These are phyloP conservation scores for Melanotaenia nigrans DNA, from an alignment of 2,797 vertebrate species.

Conservation along the genomic window DNA sequence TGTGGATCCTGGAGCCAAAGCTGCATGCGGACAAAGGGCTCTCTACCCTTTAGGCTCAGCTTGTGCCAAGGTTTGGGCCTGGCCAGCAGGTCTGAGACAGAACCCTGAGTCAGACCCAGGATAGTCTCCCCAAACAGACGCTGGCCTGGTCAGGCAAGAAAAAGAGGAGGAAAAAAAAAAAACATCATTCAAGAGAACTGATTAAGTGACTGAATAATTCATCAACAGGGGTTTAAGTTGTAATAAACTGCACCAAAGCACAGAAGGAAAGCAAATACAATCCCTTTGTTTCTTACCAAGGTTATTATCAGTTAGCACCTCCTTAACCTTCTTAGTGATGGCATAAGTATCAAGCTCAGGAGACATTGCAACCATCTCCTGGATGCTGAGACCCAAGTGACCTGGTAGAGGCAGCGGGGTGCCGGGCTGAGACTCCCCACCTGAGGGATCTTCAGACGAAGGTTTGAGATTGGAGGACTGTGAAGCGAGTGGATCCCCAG, in stretches of 20 bases:
- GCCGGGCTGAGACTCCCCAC: slow-evolving; percentile 87
- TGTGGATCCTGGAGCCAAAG: slow-evolving; percentile 97
- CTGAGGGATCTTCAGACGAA: slow-evolving; percentile 82
- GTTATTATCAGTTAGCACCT: slow-evolving; percentile 97
- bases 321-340: slow-evolving; percentile 97
- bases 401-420: slow-evolving; percentile 83
- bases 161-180: slow-evolving; percentile 2
- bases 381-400: slow-evolving; percentile 92
- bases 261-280: background rate
- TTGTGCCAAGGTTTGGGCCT: slow-evolving; percentile 99
- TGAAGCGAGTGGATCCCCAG: slow-evolving; percentile 85
- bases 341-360: slow-evolving; percentile 95
- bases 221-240: slow-evolving; percentile 11
- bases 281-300: slow-evolving; percentile 85
- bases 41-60: slow-evolving; percentile 97
- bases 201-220: slow-evolving; percentile 40
- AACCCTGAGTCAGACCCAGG: slow-evolving; percentile 98
- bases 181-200: slow-evolving; percentile 35
- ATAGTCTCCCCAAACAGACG: slow-evolving; percentile 98
- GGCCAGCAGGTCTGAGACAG: slow-evolving; percentile 98
- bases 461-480: slow-evolving; percentile 89
- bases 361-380: slow-evolving; percentile 95
- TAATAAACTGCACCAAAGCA: slow-evolving; percentile 11
- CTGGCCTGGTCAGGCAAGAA: slow-evolving; percentile 82
- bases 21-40: slow-evolving; percentile 99